A percentile compares a stretch with the other conserved stretches of the same genome.
phyloP scores from a whole-genome alignment of 2,113 vertebrate species.

The Pollachius pollachius region DNA sequence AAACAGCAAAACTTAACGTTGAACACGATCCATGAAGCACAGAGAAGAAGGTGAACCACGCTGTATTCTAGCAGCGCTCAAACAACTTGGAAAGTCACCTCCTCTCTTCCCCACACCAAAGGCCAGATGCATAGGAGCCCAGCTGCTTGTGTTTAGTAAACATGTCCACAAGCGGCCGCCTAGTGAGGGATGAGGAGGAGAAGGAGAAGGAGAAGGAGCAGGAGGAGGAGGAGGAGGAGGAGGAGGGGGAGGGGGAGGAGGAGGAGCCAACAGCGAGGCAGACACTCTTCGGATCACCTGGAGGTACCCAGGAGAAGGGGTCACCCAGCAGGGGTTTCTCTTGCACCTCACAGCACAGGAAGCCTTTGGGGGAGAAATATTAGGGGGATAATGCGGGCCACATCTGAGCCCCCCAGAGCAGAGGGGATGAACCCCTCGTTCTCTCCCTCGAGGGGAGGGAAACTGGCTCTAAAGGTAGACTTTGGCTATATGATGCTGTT shows the following conservation, averaged over 20 bases:
- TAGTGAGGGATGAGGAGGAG: constrained; percentile 30
- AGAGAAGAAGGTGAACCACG: constrained; percentile 28
- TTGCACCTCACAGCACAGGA: not conserved
- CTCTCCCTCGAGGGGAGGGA: not conserved
- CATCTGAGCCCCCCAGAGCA: constrained; percentile 7
- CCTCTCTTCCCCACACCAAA: constrained; percentile 29
- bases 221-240: not conserved
- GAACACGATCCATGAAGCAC: no score
- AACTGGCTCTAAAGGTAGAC: no score
- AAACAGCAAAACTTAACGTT: no score
- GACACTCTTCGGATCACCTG: constrained; percentile 45
- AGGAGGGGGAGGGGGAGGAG: not conserved
- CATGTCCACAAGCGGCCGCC: constrained; percentile 49
- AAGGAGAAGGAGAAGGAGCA: not conserved
- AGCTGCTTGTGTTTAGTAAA: constrained; percentile 76
- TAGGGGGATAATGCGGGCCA: no score
- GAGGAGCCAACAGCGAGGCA: constrained; percentile 24
- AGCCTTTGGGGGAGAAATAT: constrained; percentile 32
- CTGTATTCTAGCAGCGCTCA: constrained; percentile 8
- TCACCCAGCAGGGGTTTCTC: not conserved
- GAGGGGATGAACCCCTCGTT: constrained; percentile 14
- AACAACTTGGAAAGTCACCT: constrained; percentile 36
- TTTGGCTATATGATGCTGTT: no score
- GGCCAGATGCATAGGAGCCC: constrained; percentile 47
- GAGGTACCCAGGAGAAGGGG: constrained; percentile 21